Base-by-base conservation (phyloP, 2,797 vertebrate species). In the Podarcis lilfordi region DNA sequence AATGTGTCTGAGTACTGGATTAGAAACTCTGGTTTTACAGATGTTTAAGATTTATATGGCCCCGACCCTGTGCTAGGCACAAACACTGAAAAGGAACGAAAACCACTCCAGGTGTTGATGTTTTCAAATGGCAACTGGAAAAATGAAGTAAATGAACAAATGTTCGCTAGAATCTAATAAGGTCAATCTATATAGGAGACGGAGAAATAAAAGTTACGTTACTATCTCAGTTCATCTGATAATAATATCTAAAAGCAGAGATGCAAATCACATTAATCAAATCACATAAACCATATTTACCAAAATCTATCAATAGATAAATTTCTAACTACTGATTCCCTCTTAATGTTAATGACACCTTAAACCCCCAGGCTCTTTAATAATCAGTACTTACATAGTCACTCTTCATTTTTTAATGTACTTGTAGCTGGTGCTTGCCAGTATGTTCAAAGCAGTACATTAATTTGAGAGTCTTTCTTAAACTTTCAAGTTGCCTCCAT, bases 321-420 rank as follows among this genome's bases (percentile, higher is more conserved):
- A 71, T 21, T 87, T 91, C 86, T 25, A 5, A 35, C 85, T 79
- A 88, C 8, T n/a, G 87, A 89, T 76, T 85, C 27, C 55, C 2
- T 10, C n/a, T 82, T 92, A 10, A 37, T 86, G 88, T 83, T 72
- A 50, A 61, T 10, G 10, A 27, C 29, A 83, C 10, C 29, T 82
- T 87, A 0, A 8, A 86, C 19, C 11, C 80, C 37, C 86, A 91
- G 90, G 82, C n/a, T 81, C 64, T 88, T 71, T 80, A 90, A 87
- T 80, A 43, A 69, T 2, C 91, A 89, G 35, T 90, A 95, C 79
- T 95, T 95, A 94, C 82, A 0, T 84, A 89, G 90, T 88, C 89
- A 83, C 50, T 91, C 29, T 82, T 93, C 88, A 90, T 83, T 74
- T 76, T 37, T 76, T 9, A 29, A 86, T 37, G 61, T 32, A 82